A percentile compares a stretch with the other conserved stretches of the same genome.
Conservation (phyloP, 2,888 invertebrate species). For the Tachina lurida region DNA sequence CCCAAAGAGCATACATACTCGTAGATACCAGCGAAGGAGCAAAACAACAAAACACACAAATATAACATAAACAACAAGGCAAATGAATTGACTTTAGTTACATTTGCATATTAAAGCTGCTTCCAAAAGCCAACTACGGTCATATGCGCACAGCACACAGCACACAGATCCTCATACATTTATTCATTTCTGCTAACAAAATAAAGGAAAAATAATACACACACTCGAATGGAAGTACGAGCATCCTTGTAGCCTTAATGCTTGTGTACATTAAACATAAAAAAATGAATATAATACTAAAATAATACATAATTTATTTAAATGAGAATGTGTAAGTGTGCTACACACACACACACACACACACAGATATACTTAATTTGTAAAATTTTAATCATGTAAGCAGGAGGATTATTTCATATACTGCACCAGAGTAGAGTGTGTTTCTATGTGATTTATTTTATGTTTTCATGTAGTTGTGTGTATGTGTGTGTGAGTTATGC, state of each 20-base stretch:
- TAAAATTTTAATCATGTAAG: constrained; percentile 55
- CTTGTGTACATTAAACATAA: constrained; percentile 34
- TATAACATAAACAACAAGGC: constrained; percentile 34
- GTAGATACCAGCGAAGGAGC: background rate
- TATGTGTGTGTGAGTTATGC: background rate
- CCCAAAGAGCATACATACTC: no score
- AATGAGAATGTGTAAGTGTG: background rate
- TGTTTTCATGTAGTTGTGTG: background rate
- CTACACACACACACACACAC: background rate
- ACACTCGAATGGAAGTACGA: constrained; percentile 11
- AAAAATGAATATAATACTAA: constrained; percentile 40
- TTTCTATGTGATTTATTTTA: constrained; percentile 18
- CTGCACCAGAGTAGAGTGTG: background rate
- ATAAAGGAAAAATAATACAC: constrained; percentile 12
- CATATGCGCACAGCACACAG: background rate
- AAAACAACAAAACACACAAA: constrained; percentile 14
- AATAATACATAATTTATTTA: constrained; percentile 57
- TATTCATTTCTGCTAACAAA: constrained; percentile 30
- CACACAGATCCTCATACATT: background rate
- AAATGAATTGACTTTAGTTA: constrained; percentile 67
- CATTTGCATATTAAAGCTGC: constrained; percentile 66
- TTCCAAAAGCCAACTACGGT: constrained; percentile 49
- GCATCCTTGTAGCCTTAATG: constrained; percentile 34
- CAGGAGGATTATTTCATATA: constrained; percentile 40
- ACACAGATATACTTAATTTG: constrained; percentile 37